Evolutionary conservation across 2,888 invertebrate species (phyloP), one percentile per base, ranked within the genome.

Genomic region (Drosophila aldrichi): DNA sequence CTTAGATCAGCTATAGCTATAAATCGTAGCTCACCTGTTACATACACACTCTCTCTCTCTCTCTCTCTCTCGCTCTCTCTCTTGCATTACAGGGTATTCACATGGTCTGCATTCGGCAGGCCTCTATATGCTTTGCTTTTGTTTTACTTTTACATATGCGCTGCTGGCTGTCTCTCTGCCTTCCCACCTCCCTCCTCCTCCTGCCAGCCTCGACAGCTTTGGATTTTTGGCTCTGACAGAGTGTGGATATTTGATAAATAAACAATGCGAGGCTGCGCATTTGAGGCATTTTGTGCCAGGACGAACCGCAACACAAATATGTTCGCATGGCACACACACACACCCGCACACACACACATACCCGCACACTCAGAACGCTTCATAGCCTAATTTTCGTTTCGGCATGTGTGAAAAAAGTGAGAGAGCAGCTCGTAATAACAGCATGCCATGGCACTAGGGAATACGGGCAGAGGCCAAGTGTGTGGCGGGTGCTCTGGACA

Each of bases 211-310:
- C 20, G 20, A 9, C 12, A 20, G 32, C 57, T 64, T 43, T 56
- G 70, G 64, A 82, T 85, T 65, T 88, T 72, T 46, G 68, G 77
- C 59, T 62, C 67, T 52, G 63, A 68, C 79, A 73, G 70, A 49
- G 72, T 85, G 84, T 85, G 88, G 83, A 84, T 80, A 81, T 83
- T 88, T 83, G 86, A 85, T 85, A 85, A 85, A 85, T 85, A 85
- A 85, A 86, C 88, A 84, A 84, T 84, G 84, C 75, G 72, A 43
- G 61, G 46, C 69, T 63, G 59, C 59, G 66, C 52, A 77, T 62
- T 52, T 59, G 56, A 57, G 75, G 60, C 51, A 51, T 55, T 64
- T 57, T 20, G 32, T 54, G 49, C n/a, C 52, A 60, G 61, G 48
- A 54, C 60, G 55, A 51, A 55, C 55, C 74, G 25, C 68, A 74